These are phyloP conservation scores for Dendrolimus kikuchii DNA, from an alignment of 1,140 invertebrate genomes.

Conservation along the genomic window DNA sequence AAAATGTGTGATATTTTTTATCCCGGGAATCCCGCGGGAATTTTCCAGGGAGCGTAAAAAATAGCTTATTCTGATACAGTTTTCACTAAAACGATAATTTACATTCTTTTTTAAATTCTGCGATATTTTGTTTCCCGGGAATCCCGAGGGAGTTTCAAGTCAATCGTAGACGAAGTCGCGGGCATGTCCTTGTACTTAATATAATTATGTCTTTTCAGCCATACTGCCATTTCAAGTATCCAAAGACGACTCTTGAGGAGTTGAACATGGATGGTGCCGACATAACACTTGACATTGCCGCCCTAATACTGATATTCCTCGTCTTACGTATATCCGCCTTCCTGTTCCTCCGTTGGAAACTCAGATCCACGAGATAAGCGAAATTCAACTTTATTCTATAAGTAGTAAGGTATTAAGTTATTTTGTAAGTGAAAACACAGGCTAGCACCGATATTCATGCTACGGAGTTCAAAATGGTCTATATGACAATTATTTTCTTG, in stretches of 20 bases:
- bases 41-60: too few species aligned
- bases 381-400: conserved; percentile 8
- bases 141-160: too few species aligned
- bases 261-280: conserved; percentile 86
- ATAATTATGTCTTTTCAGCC: conserved; percentile 48
- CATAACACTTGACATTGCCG: conserved; percentile 85
- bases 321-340: conserved; percentile 90
- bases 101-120: background rate
- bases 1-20: too few species aligned
- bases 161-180: too few species aligned
- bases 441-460: too few species aligned
- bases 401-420: too few species aligned
- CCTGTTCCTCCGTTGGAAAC: conserved; percentile 93
- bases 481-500: too few species aligned
- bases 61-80: too few species aligned
- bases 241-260: conserved; percentile 91
- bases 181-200: background rate
- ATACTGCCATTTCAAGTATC: conserved; percentile 93
- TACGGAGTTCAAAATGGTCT: too few species aligned
- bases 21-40: too few species aligned
- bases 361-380: conserved; percentile 80
- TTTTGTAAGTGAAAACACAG: too few species aligned
- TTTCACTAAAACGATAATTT: too few species aligned
- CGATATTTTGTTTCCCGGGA: background rate
- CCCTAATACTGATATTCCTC: conserved; percentile 90